These are phyloP conservation scores for Coryphaenoides rupestris DNA, from an alignment of 2,113 vertebrate species.

Conservation along the genomic window DNA sequence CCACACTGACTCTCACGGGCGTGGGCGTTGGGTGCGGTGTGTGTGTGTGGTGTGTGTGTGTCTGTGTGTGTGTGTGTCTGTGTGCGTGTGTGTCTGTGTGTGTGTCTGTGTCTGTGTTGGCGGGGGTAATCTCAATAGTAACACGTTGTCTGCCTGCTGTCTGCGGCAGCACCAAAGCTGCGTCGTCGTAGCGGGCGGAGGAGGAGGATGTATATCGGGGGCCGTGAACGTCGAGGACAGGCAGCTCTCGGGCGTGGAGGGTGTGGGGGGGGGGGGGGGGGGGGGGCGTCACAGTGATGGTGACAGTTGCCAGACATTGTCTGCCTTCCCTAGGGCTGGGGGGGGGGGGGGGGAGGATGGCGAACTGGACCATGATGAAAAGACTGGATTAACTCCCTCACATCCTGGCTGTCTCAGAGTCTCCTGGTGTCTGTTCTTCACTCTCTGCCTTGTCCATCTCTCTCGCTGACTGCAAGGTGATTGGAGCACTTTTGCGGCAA, in stretches of 20 bases:
- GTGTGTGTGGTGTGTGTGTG: not conserved
- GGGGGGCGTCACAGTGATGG: constrained; percentile 52
- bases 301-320: constrained; percentile 56
- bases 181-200: constrained; percentile 6
- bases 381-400: constrained; percentile 46
- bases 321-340: constrained; percentile 36
- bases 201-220: constrained; percentile 17
- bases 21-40: not conserved
- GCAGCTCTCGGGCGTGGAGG: constrained; percentile 38
- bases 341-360: too few relatives aligned
- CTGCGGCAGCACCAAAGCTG: not conserved
- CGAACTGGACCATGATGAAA: constrained; percentile 43
- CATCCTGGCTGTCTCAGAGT: not conserved
- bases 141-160: not conserved
- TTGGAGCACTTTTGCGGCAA: too few relatives aligned
- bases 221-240: constrained; percentile 33
- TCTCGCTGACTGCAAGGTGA: not conserved
- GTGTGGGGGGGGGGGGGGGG: too few relatives aligned
- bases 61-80: not conserved
- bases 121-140: too few relatives aligned
- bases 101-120: not conserved
- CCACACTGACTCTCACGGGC: too few relatives aligned
- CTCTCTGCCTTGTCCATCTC: constrained; percentile 25
- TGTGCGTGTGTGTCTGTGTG: constrained; percentile 8
- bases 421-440: constrained; percentile 2